Evolutionary conservation across 2,888 invertebrate genomes (phyloP).

Genomic region (Parochlus steinenii): DNA sequence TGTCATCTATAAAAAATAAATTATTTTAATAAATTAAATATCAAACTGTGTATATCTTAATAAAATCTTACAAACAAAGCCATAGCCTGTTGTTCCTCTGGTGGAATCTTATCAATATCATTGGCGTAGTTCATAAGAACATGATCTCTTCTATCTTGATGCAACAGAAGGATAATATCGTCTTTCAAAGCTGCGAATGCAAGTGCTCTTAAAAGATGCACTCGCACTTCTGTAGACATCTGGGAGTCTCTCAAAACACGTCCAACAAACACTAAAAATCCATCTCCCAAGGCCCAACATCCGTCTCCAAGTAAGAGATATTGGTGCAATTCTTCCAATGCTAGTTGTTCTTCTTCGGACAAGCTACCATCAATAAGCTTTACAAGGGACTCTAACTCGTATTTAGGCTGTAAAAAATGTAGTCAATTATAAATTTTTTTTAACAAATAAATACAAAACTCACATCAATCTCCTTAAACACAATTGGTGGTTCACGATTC

Average conservation of each 20-base stretch:
- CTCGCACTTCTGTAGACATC: conserved; percentile 41
- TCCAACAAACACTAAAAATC: conserved; percentile 66
- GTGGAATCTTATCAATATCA: conserved; percentile 55
- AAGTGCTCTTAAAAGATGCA: conserved; percentile 51
- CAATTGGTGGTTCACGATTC: conserved; percentile 61
- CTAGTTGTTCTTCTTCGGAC: conserved; percentile 51
- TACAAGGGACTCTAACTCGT: conserved; percentile 56
- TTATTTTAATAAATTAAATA: too few relatives aligned
- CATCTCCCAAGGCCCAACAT: conserved; percentile 82
- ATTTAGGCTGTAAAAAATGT: conserved; percentile 36
- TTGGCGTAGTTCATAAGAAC: conserved; percentile 76
- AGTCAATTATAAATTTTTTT: neutral
- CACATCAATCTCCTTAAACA: conserved; percentile 59
- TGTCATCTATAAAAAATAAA: conserved; percentile 44
- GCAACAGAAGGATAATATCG: conserved; percentile 73
- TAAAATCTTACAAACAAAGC: conserved; percentile 55
- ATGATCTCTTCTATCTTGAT: conserved; percentile 79
- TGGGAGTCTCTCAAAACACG: conserved; percentile 44
- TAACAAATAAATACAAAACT: conserved; percentile 22
- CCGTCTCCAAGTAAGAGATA: conserved; percentile 81
- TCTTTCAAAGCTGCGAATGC: conserved; percentile 68
- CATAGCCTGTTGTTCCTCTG: conserved; percentile 61
- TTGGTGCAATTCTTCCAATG: conserved; percentile 68
- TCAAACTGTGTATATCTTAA: conserved; percentile 1
- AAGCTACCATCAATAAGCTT: conserved; percentile 53